These are phyloP conservation scores for Metellina segmentata DNA, from an alignment of 2,888 invertebrate species.

Conservation along the genomic window DNA sequence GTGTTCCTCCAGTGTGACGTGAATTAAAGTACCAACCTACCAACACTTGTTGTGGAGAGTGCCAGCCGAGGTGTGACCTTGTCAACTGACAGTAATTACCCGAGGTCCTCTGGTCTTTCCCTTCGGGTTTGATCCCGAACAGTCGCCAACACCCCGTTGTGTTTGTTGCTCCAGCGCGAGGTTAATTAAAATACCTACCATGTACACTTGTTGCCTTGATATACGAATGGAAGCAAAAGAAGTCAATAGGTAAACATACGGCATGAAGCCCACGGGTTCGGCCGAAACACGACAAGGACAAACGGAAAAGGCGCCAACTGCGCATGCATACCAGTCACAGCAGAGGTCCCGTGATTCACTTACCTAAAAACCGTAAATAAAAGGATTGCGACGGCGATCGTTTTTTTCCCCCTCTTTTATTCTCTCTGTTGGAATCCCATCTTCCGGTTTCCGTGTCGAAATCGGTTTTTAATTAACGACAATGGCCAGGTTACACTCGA, in stretches of 20 bases:
- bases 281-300: conserved; percentile 29
- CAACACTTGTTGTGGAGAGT: no score
- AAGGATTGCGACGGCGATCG: conserved; percentile 16
- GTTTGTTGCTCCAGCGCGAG: no score
- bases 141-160: no score
- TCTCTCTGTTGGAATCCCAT: background rate
- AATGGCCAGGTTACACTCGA: background rate
- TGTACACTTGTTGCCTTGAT: no score
- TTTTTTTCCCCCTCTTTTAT: conserved; percentile 16
- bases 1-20: no score
- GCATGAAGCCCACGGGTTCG: background rate
- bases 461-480: conserved; percentile 48
- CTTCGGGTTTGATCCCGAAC: no score
- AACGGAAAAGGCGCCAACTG: conserved; percentile 15
- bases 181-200: no score
- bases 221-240: no score
- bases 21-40: no score
- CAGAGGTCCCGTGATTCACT: conserved; percentile 32
- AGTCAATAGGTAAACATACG: background rate
- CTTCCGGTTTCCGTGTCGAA: conserved; percentile 49
- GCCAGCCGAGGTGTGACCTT: no score
- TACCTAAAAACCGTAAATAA: conserved; percentile 31
- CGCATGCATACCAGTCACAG: conserved; percentile 5
- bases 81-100: no score
- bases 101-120: no score